Conservation (phyloP, 1,140 invertebrate genomes). For the Delia radicum region DNA sequence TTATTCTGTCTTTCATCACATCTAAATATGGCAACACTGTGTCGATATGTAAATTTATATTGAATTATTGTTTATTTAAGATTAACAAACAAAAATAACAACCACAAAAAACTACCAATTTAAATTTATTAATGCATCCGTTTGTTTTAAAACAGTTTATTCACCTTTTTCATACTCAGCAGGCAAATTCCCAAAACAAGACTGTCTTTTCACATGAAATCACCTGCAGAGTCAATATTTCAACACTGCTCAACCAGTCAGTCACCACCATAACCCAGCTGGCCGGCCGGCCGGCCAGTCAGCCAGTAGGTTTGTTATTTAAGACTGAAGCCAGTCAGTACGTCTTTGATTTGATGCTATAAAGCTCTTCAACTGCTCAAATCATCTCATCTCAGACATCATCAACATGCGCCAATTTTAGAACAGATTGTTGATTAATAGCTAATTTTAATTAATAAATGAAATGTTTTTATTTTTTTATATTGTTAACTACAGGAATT, state of each 20-base stretch:
- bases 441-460: conserved; percentile 2
- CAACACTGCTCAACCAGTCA: conserved; percentile 1
- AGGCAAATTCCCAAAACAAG: not conserved
- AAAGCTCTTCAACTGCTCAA: not conserved
- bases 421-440: conserved; percentile 1
- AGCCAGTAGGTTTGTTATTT: not conserved
- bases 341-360: no score
- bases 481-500: not conserved
- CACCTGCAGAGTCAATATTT: conserved; percentile 13
- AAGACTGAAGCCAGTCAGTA: not conserved
- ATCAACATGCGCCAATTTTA: not conserved
- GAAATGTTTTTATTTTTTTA: not conserved
- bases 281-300: not conserved
- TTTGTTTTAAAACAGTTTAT: not conserved
- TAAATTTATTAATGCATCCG: not conserved
- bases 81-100: not conserved
- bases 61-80: not conserved
- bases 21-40: no score
- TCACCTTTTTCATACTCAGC: not conserved
- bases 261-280: not conserved
- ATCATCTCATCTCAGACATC: not conserved
- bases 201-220: conserved; percentile 5
- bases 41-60: not conserved
- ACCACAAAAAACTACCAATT: not conserved
- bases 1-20: not conserved